A percentile compares a stretch with the other conserved stretches of the same genome.
phyloP scores from a whole-genome alignment of 2,888 invertebrate species.

The Cephonodes hylas region DNA sequence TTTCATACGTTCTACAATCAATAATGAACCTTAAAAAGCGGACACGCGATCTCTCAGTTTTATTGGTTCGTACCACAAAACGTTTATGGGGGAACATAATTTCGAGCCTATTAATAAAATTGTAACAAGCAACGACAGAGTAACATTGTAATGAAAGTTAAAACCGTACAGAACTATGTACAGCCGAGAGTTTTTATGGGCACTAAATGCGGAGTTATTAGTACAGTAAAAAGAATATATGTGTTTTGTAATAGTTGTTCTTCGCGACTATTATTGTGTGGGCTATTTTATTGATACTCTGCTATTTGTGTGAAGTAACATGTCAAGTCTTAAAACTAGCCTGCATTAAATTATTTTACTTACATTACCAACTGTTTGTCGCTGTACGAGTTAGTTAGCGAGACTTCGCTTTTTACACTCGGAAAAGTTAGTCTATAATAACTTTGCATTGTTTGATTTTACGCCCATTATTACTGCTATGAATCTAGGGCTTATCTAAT shows the following conservation, averaged over 20 bases:
- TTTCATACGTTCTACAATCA: slow-evolving; percentile 56
- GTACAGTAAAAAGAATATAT: slow-evolving; percentile 7
- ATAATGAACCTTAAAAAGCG: slow-evolving; percentile 43
- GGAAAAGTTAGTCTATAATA: too few relatives aligned
- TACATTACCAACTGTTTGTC: not conserved
- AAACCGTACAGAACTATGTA: not conserved
- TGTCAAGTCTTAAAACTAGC: slow-evolving; percentile 9
- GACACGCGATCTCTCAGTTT: slow-evolving; percentile 20
- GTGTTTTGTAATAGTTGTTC: slow-evolving; percentile 5
- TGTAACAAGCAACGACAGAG: slow-evolving; percentile 9
- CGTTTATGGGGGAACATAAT: slow-evolving; percentile 20
- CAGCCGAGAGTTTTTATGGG: not conserved
- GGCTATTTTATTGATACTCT: not conserved
- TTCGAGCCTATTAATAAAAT: slow-evolving; percentile 21
- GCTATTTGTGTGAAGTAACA: slow-evolving; percentile 10
- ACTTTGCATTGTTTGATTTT: too few relatives aligned
- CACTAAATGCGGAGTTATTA: slow-evolving; percentile 9
- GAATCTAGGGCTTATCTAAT: too few relatives aligned
- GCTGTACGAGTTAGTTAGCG: not conserved
- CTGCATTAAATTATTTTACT: not conserved
- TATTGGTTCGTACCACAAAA: slow-evolving; percentile 29
- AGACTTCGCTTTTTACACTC: not conserved
- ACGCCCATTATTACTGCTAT: too few relatives aligned
- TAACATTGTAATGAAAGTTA: slow-evolving; percentile 7
- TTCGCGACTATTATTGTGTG: slow-evolving; percentile 1